These are phyloP conservation scores for Salvelinus namaycush DNA, from an alignment of 2,113 vertebrate species.

Conservation along the genomic window DNA sequence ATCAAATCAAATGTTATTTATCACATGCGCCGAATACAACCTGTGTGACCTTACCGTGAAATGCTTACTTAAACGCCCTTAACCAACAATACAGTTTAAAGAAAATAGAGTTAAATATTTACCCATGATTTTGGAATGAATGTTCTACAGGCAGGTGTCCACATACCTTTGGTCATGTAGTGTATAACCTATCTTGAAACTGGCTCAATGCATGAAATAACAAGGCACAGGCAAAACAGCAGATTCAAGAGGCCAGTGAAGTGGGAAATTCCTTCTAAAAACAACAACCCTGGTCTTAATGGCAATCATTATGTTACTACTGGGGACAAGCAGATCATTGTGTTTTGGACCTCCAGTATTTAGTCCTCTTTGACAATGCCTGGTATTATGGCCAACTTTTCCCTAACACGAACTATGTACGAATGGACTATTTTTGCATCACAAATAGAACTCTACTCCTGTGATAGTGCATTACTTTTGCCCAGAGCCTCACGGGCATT, in stretches of 20 bases:
- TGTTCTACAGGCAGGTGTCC: no score
- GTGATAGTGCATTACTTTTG: no score
- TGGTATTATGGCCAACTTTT: neutral
- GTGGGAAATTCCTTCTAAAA: neutral
- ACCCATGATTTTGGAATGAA: no score
- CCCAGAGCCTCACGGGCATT: neutral
- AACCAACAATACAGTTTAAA: no score
- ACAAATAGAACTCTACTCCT: neutral
- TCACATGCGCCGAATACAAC: no score
- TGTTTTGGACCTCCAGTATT: constrained; percentile 6
- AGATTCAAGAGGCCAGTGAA: neutral
- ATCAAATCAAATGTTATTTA: no score
- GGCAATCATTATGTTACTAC: constrained; percentile 13
- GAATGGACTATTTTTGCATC: neutral
- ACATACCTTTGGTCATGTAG: no score
- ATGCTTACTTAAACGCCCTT: no score
- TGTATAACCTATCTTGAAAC: neutral
- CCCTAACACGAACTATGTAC: neutral
- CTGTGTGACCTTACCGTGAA: no score
- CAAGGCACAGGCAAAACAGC: neutral
- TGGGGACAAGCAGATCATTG: neutral
- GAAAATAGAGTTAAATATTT: no score
- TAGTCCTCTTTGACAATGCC: constrained; percentile 3
- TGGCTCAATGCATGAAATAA: neutral
- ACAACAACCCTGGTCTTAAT: constrained; percentile 6